Conservation (phyloP, 2,888 invertebrate species). For the Chloroclysta siterata region DNA sequence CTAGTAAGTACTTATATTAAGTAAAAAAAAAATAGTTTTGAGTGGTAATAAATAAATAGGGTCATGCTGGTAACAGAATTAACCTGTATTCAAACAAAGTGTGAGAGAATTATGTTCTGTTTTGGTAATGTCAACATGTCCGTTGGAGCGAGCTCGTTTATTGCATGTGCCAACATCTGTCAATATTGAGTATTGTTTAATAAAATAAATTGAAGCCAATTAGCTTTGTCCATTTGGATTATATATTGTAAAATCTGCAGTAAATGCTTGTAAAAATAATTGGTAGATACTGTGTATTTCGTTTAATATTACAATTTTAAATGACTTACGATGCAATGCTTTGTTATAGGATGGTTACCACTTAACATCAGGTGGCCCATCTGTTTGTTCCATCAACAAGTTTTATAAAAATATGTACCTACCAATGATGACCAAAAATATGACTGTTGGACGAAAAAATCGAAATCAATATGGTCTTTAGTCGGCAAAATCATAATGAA, state of each 20-base stretch:
- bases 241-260: constrained; percentile 16
- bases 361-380: no score
- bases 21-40: no score
- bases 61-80: not conserved
- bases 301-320: no score
- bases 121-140: constrained; percentile 7
- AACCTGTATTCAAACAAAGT: constrained; percentile 8
- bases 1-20: no score
- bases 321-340: not conserved
- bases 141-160: constrained; percentile 3
- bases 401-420: no score
- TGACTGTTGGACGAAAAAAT: no score
- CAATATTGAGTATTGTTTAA: constrained; percentile 21
- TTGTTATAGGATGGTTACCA: no score
- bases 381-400: no score
- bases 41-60: not conserved
- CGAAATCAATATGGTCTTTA: no score
- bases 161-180: constrained; percentile 32
- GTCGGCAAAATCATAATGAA: no score
- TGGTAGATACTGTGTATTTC: not conserved
- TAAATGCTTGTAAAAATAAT: constrained; percentile 6
- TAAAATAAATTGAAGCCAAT: constrained; percentile 33
- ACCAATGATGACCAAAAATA: no score
- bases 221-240: constrained; percentile 25
- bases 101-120: constrained; percentile 4